These are phyloP conservation scores for Rhinichthys klamathensis DNA, from an alignment of 2,113 vertebrate genomes.

Conservation along the genomic window DNA sequence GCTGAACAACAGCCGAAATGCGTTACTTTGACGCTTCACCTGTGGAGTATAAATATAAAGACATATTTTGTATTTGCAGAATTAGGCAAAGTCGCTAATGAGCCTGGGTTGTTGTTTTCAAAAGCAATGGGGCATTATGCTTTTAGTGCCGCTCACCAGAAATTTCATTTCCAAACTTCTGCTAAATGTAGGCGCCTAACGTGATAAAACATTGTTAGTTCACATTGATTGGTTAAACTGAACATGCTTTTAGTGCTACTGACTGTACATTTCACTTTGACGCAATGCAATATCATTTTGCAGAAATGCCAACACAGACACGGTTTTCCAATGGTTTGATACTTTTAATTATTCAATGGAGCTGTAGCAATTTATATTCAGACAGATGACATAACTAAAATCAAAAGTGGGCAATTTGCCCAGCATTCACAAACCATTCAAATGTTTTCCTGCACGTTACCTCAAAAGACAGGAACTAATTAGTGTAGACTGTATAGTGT, in stretches of 20 bases:
- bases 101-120: not conserved
- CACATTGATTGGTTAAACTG: not conserved
- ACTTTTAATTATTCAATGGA: not conserved
- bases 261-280: not conserved
- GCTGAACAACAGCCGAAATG: too few relatives aligned
- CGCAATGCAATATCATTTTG: not conserved
- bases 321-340: not conserved
- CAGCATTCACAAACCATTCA: not conserved
- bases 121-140: not conserved
- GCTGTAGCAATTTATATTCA: not conserved
- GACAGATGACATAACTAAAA: not conserved
- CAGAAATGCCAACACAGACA: not conserved
- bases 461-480: conserved; percentile 22
- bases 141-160: not conserved
- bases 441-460: not conserved
- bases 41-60: too few relatives aligned
- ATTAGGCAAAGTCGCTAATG: too few relatives aligned
- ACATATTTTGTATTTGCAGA: too few relatives aligned
- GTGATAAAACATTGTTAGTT: not conserved
- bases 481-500: not conserved
- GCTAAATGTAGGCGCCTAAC: not conserved
- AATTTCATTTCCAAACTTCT: not conserved
- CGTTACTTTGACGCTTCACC: too few relatives aligned
- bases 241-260: not conserved
- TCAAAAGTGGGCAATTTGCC: not conserved